Conservation (phyloP, 2,797 vertebrate species). For the Ctenopoma multispine region DNA sequence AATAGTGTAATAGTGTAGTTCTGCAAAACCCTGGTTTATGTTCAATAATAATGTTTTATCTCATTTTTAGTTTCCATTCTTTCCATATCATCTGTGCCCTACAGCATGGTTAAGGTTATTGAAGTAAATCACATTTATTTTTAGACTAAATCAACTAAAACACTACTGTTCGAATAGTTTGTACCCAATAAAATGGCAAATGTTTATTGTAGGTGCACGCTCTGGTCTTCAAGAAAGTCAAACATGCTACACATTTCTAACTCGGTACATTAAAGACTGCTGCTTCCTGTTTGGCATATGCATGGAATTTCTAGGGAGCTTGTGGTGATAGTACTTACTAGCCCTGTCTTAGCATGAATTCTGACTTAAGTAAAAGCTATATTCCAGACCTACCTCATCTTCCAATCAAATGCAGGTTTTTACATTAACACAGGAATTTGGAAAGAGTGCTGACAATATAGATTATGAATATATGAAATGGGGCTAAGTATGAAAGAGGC, state of each 20-base stretch:
- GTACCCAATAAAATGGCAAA: background rate
- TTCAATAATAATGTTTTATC: too few species aligned
- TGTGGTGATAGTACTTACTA: slow-evolving; percentile 22
- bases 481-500: slow-evolving; percentile 49
- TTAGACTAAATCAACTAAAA: too few species aligned
- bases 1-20: background rate
- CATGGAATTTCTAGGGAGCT: background rate
- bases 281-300: background rate
- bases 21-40: background rate
- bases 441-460: slow-evolving; percentile 70
- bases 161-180: too few species aligned
- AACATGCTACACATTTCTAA: background rate
- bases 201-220: background rate
- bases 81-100: background rate
- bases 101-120: background rate
- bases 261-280: background rate
- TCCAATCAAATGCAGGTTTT: slow-evolving; percentile 62
- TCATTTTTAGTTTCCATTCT: too few species aligned
- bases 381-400: slow-evolving; percentile 61
- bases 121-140: background rate
- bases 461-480: slow-evolving; percentile 66
- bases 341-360: slow-evolving; percentile 34
- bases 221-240: background rate
- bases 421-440: slow-evolving; percentile 68
- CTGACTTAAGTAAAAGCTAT: slow-evolving; percentile 45